Conservation (phyloP, 2,113 vertebrate species). For the Eulacestoma nigropectus region DNA sequence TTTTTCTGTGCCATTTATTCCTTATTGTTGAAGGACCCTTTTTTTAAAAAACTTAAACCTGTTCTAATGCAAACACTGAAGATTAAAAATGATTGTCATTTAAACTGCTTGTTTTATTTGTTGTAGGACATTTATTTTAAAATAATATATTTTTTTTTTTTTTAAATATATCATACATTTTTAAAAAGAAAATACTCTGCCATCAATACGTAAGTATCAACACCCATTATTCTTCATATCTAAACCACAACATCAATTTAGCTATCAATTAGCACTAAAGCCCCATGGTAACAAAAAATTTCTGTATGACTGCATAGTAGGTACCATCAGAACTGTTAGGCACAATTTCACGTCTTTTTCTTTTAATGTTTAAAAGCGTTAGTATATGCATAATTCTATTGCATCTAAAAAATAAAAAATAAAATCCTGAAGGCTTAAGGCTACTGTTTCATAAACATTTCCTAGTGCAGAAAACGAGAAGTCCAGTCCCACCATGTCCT, state of each 20-base stretch:
- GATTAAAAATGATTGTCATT: neutral
- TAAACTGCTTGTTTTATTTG: neutral
- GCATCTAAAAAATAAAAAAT: neutral
- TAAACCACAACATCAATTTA: neutral
- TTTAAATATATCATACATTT: neutral
- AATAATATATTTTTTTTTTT: neutral
- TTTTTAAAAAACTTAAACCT: neutral
- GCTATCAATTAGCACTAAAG: neutral
- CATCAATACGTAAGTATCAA: neutral
- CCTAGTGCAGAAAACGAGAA: neutral
- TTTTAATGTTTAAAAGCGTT: neutral
- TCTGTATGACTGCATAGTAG: neutral
- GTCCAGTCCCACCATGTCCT: neutral
- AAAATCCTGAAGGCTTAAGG: neutral
- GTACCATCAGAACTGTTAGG: neutral
- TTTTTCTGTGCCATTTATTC: neutral
- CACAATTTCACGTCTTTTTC: neutral
- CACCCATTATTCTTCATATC: neutral
- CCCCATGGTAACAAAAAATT: neutral
- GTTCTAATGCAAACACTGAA: neutral
- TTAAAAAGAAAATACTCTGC: neutral
- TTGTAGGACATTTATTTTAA: neutral
- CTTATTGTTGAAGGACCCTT: neutral
- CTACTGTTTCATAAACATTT: neutral
- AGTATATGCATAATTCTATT: neutral